phyloP scores from a whole-genome alignment of 2,888 invertebrate species.

The Drosophila mayaguana region DNA sequence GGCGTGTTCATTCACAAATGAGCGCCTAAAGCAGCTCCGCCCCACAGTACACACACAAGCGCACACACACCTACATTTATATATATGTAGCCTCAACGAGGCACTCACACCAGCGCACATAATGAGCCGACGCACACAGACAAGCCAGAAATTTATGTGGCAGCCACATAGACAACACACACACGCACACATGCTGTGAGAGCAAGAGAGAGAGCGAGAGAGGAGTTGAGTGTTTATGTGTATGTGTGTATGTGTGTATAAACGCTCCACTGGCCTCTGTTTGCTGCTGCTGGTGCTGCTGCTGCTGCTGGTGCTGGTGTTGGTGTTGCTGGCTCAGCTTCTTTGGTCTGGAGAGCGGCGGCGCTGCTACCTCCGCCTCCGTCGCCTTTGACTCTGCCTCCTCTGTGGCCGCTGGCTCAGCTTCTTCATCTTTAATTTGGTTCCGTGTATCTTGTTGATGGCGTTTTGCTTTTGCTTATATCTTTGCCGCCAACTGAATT shows the following conservation, averaged over 20 bases:
- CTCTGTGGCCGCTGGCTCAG: conserved; percentile 46
- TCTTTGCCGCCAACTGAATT: conserved; percentile 68
- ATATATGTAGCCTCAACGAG: conserved; percentile 18
- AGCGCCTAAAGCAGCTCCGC: conserved; percentile 84
- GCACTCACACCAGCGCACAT: conserved; percentile 49
- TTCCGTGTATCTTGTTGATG: conserved; percentile 80
- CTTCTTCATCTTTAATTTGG: conserved; percentile 81
- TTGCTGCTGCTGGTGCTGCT: conserved; percentile 47
- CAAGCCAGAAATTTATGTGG: conserved; percentile 70
- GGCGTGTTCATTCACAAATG: conserved; percentile 83
- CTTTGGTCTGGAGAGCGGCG: conserved; percentile 40
- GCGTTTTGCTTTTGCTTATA: conserved; percentile 78
- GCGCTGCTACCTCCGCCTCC: conserved; percentile 23
- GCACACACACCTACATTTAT: conserved; percentile 30
- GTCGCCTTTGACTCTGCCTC: conserved; percentile 4
- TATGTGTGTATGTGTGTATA: conserved; percentile 20
- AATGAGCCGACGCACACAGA: conserved; percentile 65
- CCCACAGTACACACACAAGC: conserved; percentile 71
- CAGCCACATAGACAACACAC: conserved; percentile 66
- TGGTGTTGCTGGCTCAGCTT: conserved; percentile 59
- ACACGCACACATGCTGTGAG: conserved; percentile 22
- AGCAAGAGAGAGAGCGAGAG: conserved; percentile 10
- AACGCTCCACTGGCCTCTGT: conserved; percentile 38
- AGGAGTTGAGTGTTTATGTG: background rate
- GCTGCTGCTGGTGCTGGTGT: too few species aligned